Evolutionary conservation across 2,113 vertebrate genomes (phyloP).

Genomic region (Charadrius vociferus): DNA sequence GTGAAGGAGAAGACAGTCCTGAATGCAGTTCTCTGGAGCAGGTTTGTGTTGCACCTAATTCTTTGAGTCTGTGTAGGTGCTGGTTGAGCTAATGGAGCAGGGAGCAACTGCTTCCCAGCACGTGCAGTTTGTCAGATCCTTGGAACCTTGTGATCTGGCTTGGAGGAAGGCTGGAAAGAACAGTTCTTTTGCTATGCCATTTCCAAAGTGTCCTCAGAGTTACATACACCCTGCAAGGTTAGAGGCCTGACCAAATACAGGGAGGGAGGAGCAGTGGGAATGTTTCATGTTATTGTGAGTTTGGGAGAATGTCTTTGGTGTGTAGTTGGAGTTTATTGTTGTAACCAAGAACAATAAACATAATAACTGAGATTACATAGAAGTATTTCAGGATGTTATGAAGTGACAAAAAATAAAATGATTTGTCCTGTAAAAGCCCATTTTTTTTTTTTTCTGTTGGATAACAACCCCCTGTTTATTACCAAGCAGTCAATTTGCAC

Average conservation of each 20-base stretch:
- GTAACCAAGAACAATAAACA: constrained; percentile 39
- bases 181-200: background rate
- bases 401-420: background rate
- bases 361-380: background rate
- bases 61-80: background rate
- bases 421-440: background rate
- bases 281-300: background rate
- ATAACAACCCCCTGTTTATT: background rate
- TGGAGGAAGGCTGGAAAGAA: background rate
- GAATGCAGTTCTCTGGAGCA: background rate
- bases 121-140: background rate
- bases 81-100: background rate
- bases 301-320: constrained; percentile 8
- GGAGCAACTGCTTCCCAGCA: background rate
- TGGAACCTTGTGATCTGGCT: background rate
- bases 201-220: background rate
- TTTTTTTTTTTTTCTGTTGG: background rate
- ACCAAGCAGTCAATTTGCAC: background rate
- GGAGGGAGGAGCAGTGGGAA: background rate
- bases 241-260: background rate
- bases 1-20: background rate
- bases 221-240: background rate
- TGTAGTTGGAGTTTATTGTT: background rate
- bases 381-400: constrained; percentile 28
- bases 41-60: background rate